Evolutionary conservation across 2,888 invertebrate species (phyloP).

Genomic region (Rotaria macrura): DNA sequence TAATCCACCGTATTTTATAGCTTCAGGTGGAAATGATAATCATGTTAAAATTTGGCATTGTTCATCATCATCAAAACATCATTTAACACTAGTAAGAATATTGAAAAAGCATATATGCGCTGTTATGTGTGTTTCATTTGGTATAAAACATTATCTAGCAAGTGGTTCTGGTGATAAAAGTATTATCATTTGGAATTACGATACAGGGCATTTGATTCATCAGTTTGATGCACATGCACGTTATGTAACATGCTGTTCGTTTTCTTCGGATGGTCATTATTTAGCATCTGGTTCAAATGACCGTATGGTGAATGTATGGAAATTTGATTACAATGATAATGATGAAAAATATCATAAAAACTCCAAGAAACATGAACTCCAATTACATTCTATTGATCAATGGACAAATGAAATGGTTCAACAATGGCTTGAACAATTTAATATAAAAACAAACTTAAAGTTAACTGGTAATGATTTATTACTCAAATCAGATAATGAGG

Average conservation of each 20-base stretch:
- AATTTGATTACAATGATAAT: neutral
- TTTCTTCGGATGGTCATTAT: neutral
- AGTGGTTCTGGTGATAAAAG: slow-evolving; percentile 11
- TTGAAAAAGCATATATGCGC: neutral
- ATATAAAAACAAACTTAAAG: neutral
- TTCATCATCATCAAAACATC: neutral
- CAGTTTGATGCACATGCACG: neutral
- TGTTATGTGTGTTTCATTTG: slow-evolving; percentile 13
- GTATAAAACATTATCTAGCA: neutral
- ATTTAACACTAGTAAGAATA: neutral
- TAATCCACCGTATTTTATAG: neutral
- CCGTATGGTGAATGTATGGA: slow-evolving; percentile 1
- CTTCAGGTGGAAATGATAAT: slow-evolving; percentile 17
- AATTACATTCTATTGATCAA: neutral
- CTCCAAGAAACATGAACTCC: neutral
- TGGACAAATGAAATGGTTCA: slow-evolving; percentile 6
- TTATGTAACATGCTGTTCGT: neutral
- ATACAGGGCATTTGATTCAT: neutral
- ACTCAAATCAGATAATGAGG: neutral
- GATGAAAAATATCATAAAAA: neutral
- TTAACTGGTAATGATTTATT: slow-evolving; percentile 11
- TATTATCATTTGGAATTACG: slow-evolving; percentile 5
- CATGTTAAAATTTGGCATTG: neutral
- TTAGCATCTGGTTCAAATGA: slow-evolving; percentile 9
- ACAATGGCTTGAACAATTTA: neutral